Base-by-base conservation (phyloP, 2,797 vertebrate species). In the Squalus acanthias region DNA sequence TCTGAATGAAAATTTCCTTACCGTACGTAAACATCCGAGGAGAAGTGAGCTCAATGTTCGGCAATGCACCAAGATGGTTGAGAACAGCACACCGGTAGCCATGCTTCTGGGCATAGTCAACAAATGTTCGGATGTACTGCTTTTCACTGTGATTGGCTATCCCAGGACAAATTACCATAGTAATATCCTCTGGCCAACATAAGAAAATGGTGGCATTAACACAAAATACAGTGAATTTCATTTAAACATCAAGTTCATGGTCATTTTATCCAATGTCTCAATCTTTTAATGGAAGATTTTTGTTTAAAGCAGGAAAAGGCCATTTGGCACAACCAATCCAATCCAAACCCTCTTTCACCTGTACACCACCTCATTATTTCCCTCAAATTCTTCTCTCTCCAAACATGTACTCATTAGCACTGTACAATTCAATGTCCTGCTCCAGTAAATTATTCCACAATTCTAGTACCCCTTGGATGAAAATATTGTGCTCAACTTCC, bases 141-240 rank as follows among this genome's bases (percentile, higher is more conserved):
- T 99, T 99, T 97, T 99, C 99, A 39, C 99, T 99, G 97, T 99
- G 99, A 98, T 99, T 99, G 94, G 99, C 99, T 26, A 99, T 99
- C 63, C 99, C 99, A 0, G 99, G 99, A 97, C 99, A 99, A 97
- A 99, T 99, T 96, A 99, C 99, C 99, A 99, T 99, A 89, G 99
- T 99, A 97, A 99, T 97, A 96, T 99, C 99, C 96, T 98, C 99
- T 99, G 46, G 13, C 46, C 29, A 70, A 74, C 8, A 57, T 29
- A 63, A 33, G n/a, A 96, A 96, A 39, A 65, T 33, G 24, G 46
- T 22, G 60, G 69, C 0, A 72, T 92, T 50, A 95, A 33, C 24
- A 91, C 4, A 96, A 96, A 88, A 60, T 96, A 74, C 29, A 22
- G 67, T 53, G 46, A 95, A 29, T 70, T 63, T 95, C 3, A 95